A percentile compares a stretch with the other conserved stretches of the same genome.
These are phyloP conservation scores for Odontomyia ornata DNA, from an alignment of 2,888 invertebrate species.

Conservation along the genomic window DNA sequence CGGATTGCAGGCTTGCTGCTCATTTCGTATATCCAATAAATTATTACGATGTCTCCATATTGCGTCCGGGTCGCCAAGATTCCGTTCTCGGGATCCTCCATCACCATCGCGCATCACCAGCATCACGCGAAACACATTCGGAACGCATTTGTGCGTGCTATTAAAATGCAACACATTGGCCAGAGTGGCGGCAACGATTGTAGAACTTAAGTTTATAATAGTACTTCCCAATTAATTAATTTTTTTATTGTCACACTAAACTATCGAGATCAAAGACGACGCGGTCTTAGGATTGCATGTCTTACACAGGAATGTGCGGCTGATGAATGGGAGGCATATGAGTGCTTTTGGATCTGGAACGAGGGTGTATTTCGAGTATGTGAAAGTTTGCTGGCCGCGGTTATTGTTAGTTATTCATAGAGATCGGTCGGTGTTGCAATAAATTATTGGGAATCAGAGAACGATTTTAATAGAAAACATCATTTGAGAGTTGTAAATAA, in stretches of 20 bases:
- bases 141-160: constrained; percentile 30
- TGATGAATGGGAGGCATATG: constrained; percentile 39
- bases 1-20: not conserved
- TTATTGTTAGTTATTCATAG: not conserved
- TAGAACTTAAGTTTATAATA: constrained; percentile 4
- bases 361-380: not conserved
- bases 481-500: no score
- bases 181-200: not conserved
- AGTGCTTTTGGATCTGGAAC: not conserved
- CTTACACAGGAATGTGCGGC: constrained; percentile 18
- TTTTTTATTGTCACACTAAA: constrained; percentile 19
- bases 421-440: constrained; percentile 11
- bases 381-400: not conserved
- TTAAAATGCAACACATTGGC: constrained; percentile 21
- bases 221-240: constrained; percentile 37
- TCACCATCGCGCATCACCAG: no score
- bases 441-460: constrained; percentile 1
- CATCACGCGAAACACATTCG: not conserved
- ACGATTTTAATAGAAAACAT: not conserved
- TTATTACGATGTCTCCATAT: constrained; percentile 24
- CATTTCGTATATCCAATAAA: constrained; percentile 31
- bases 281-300: constrained; percentile 20
- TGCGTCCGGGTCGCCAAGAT: constrained; percentile 4
- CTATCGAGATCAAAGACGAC: constrained; percentile 29
- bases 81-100: no score